These are phyloP conservation scores for Apotomis turbidana DNA, from an alignment of 2,888 invertebrate genomes.

Conservation along the genomic window DNA sequence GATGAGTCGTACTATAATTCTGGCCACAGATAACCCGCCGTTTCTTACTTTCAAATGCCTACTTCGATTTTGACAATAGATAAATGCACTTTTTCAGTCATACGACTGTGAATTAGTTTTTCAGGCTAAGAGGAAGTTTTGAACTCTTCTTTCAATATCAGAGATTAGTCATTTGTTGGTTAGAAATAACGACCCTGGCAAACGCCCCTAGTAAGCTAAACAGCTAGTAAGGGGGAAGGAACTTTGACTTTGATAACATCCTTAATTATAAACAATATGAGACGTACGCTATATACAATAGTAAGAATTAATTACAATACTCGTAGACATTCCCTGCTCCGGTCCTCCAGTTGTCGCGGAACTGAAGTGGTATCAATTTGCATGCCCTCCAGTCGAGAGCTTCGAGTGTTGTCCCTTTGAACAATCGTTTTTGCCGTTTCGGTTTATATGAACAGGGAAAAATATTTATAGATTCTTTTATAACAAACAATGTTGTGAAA, in stretches of 20 bases:
- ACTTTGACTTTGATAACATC: background rate
- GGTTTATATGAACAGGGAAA: constrained; percentile 51
- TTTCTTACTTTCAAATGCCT: no score
- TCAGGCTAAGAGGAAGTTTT: no score
- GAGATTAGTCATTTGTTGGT: no score
- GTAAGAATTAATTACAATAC: constrained; percentile 36
- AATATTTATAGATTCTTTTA: no score
- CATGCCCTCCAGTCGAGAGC: constrained; percentile 67
- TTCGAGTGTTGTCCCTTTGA: constrained; percentile 73
- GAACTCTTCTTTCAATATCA: no score
- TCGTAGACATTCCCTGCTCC: constrained; percentile 35
- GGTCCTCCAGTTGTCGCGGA: constrained; percentile 61
- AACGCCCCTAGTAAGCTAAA: background rate
- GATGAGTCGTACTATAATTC: no score
- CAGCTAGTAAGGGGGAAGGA: background rate
- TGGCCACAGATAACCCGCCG: no score
- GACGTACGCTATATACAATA: constrained; percentile 13
- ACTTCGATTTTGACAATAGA: no score
- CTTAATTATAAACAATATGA: constrained; percentile 18
- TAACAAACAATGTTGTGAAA: no score
- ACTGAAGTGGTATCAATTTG: constrained; percentile 76
- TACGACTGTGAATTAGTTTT: no score
- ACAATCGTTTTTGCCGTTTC: constrained; percentile 70
- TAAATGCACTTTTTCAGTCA: no score
- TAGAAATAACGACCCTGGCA: no score